Evolutionary conservation across 2,113 vertebrate species (phyloP).

Genomic region (Heterotis niloticus): DNA sequence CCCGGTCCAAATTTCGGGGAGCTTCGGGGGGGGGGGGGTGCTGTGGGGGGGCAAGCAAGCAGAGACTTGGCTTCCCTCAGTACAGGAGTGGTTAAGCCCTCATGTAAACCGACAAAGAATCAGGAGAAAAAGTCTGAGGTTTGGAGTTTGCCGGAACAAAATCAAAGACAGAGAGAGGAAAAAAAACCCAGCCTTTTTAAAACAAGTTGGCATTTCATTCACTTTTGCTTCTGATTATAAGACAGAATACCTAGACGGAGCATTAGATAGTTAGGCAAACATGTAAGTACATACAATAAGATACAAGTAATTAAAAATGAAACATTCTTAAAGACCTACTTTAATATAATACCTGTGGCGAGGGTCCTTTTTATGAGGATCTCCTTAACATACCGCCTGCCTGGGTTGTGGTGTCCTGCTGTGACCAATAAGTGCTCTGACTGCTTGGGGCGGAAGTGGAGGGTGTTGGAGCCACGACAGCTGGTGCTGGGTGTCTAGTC

Average conservation of each 20-base stretch:
- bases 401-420: constrained; percentile 39
- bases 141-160: not conserved
- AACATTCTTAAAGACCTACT: constrained; percentile 59
- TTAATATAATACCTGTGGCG: constrained; percentile 48
- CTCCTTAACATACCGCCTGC: constrained; percentile 34
- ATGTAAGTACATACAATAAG: constrained; percentile 47
- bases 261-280: constrained; percentile 49
- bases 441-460: constrained; percentile 26
- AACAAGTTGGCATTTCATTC: constrained; percentile 59
- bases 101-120: constrained; percentile 31
- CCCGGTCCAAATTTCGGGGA: not conserved
- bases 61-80: not conserved
- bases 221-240: constrained; percentile 42
- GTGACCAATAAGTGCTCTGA: constrained; percentile 32
- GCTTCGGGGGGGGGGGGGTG: not conserved
- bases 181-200: constrained; percentile 37
- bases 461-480: constrained; percentile 20
- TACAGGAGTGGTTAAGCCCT: constrained; percentile 16
- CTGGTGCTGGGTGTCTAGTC: constrained; percentile 26
- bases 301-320: constrained; percentile 50
- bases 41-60: too few species aligned
- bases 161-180: constrained; percentile 36
- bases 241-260: constrained; percentile 43
- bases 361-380: constrained; percentile 41
- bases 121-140: constrained; percentile 17